Percentiles rank a stretch among this genome's conserved stretches.
Conservation (phyloP, 2,888 invertebrate species). For the Cantharis rustica region DNA sequence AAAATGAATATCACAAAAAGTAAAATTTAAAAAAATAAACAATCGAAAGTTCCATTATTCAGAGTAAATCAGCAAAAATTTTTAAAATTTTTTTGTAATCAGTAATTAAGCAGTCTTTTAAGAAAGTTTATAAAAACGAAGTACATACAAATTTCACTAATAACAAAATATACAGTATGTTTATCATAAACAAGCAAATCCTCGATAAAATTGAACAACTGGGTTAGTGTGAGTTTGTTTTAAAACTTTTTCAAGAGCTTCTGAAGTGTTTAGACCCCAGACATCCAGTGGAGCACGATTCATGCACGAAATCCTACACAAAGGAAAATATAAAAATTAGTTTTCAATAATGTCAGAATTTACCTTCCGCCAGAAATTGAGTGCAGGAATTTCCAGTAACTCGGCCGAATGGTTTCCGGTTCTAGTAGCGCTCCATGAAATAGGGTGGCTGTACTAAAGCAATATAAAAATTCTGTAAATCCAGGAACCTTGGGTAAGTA, state of each 20-base stretch:
- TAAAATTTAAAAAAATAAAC: neutral
- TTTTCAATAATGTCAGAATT: constrained; percentile 26
- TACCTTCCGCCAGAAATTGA: constrained; percentile 74
- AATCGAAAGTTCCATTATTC: neutral
- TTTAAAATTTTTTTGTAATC: neutral
- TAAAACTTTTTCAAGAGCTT: constrained; percentile 57
- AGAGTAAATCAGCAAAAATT: neutral
- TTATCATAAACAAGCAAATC: constrained; percentile 14
- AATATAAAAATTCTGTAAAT: constrained; percentile 74
- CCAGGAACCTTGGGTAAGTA: constrained; percentile 70
- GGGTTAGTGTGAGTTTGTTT: constrained; percentile 55
- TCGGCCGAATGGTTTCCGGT: constrained; percentile 76
- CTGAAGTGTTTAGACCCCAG: constrained; percentile 65
- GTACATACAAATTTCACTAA: neutral
- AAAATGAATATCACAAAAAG: too few relatives aligned
- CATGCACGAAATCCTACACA: constrained; percentile 64
- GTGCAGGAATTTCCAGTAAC: constrained; percentile 81
- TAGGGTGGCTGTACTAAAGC: constrained; percentile 75
- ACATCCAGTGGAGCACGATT: constrained; percentile 62
- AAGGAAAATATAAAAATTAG: neutral
- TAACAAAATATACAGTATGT: neutral
- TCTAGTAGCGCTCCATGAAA: constrained; percentile 81
- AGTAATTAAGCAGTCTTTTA: neutral
- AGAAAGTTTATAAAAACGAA: neutral
- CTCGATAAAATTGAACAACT: constrained; percentile 25